phyloP scores from a whole-genome alignment of 2,113 vertebrate species.

The Apeltes quadracus region DNA sequence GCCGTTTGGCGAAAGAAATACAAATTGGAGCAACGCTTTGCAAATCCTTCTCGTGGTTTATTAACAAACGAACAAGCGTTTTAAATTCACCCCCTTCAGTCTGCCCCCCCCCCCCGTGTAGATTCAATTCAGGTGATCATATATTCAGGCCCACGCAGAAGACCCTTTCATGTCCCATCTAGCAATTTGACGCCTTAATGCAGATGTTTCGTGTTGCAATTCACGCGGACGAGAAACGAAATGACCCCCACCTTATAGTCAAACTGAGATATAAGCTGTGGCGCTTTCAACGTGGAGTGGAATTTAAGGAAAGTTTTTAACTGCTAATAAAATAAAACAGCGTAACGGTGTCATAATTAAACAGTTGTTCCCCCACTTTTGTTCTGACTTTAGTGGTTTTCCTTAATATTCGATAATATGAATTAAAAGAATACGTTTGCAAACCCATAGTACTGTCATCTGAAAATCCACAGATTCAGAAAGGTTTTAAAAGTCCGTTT shows the following conservation, averaged over 20 bases:
- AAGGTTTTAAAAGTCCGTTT: slow-evolving; percentile 37
- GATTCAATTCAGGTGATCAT: slow-evolving; percentile 67
- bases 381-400: background rate
- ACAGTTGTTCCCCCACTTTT: background rate
- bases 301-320: slow-evolving; percentile 19
- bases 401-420: background rate
- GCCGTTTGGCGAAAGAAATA: slow-evolving; percentile 57
- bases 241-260: slow-evolving; percentile 52
- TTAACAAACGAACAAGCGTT: slow-evolving; percentile 67
- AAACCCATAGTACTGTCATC: no score
- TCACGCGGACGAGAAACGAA: slow-evolving; percentile 42
- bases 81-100: slow-evolving; percentile 62
- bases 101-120: background rate
- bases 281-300: slow-evolving; percentile 19
- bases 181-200: slow-evolving; percentile 70
- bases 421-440: no score
- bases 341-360: background rate
- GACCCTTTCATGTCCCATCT: slow-evolving; percentile 71
- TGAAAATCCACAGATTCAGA: slow-evolving; percentile 31
- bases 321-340: background rate
- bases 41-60: slow-evolving; percentile 60
- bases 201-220: slow-evolving; percentile 61
- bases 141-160: slow-evolving; percentile 57
- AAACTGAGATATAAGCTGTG: slow-evolving; percentile 4
- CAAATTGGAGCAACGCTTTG: slow-evolving; percentile 50